Evolutionary conservation across 1,140 invertebrate genomes (phyloP), one percentile per base, ranked within the genome.

Genomic region (Ridgeia piscesae): DNA sequence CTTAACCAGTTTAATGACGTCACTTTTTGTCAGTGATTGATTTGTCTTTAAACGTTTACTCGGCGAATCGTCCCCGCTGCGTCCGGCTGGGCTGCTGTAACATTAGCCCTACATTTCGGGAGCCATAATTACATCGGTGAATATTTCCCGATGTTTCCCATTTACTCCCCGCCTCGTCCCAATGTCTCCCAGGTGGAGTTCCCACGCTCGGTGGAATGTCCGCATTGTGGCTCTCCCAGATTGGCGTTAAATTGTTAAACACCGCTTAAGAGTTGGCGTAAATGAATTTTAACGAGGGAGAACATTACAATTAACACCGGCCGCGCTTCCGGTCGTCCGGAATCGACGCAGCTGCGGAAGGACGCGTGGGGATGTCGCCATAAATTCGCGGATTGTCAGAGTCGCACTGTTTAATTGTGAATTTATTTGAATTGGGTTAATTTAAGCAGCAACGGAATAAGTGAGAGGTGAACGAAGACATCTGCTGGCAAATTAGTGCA

Each of bases 401-500:
- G 58, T 77, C 27, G 58, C 58, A 77, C 58, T 77, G 58, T 77
- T 77, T 77, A 77, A 77, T 77, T 77, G 58, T 77, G 58, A 21
- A 77, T 77, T 77, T 77, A 77, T 77, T 77, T 31, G 58, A 77
- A 77, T 77, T 77, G 58, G 58, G 58, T 77, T 77, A 77, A 77
- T 77, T 77, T 77, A 77, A 31, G 58, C 58, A 77, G 58, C 58
- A 77, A 77, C 58, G 58, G 58, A 77, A 77, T 77, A 77, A 77
- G 58, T 77, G 58, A 77, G 17, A 14, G 58, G 17, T 77, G 58
- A 77, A 34, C 89, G 33, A 91, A 9, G 33, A 21, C 33, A 48
- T 91, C 91, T 42, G 48, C 34, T 58, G 91, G 91, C 34, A 42
- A 34, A 35, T 42, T 89, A 31, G 88, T 89, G 34, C 34, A 35